phyloP scores from a whole-genome alignment of 2,797 vertebrate genomes.

The Yasuhikotakia modesta region DNA sequence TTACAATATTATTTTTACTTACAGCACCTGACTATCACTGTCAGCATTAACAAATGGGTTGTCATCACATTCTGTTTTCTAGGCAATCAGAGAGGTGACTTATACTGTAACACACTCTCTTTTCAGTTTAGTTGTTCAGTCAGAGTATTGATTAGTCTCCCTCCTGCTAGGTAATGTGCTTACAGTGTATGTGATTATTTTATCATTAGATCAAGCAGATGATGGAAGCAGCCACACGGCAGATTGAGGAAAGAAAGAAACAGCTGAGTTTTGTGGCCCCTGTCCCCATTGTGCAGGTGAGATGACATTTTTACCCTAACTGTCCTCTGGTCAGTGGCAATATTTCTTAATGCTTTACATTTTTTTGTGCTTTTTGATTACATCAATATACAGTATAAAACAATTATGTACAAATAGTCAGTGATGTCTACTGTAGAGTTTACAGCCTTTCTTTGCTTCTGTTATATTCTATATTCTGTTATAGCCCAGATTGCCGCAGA shows the following conservation, averaged over 20 bases:
- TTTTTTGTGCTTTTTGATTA: no score
- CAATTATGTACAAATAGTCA: no score
- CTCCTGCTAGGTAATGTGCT: neutral
- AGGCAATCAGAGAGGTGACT: neutral
- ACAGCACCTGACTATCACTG: neutral
- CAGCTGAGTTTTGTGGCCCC: constrained; percentile 90
- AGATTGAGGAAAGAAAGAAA: constrained; percentile 96
- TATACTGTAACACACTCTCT: neutral
- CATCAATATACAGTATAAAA: no score
- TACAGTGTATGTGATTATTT: neutral
- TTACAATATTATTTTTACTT: no score
- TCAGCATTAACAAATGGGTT: neutral
- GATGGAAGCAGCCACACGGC: constrained; percentile 96
- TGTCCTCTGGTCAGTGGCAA: no score
- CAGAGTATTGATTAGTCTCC: neutral
- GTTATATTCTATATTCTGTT: no score
- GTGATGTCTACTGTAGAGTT: no score
- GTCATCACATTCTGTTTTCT: neutral
- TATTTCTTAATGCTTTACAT: no score
- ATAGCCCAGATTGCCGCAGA: constrained; percentile 55
- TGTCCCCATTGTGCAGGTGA: constrained; percentile 65
- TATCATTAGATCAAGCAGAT: constrained; percentile 92
- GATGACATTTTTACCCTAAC: no score
- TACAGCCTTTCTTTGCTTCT: no score
- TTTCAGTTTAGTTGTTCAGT: neutral